Base-by-base conservation (phyloP, 2,797 vertebrate species). In the Megaceryle alcyon region DNA sequence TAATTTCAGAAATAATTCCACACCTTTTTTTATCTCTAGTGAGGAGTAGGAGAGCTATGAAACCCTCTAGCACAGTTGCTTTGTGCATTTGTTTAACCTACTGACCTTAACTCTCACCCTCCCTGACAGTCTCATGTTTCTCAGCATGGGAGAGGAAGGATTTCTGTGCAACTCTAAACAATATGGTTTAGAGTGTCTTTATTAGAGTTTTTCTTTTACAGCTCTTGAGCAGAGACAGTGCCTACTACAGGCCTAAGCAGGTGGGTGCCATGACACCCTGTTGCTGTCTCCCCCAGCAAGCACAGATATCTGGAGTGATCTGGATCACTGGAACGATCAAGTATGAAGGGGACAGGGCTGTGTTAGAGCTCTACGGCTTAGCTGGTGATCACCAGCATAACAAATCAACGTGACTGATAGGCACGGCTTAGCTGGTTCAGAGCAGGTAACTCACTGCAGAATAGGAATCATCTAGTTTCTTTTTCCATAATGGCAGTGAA, bases 1-100 rank as follows among this genome's bases (percentile, higher is more conserved):
- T 64, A 86, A 95, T 94, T 90, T 85, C 77, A 91, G 90, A 93
- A 96, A 94, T 66, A 80, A 80, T 92, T 86, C 90, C 68, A 66
- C 66, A 83, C 64, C 80, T 86, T 95, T 61, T 61, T 90, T 91
- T 93, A 81, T 79, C 66, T 81, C 56, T 65, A 0, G 9, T 8
- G 29, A 82, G 41, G 41, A 64, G 15, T 72, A 76, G 84, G 29
- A 87, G 68, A 72, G 53, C 61, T 22, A 8, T 72, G 72, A 86
- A 91, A 72, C 25, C 26, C 35, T 72, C 71, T 7, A 80, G 82
- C 65, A 71, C 37, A n/a, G 70, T 61, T 2, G 1, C 60, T 92
- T 60, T 53, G 39, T 87, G 72, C 88, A 75, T 81, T 93, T 91
- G 26, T 71, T 94, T 91, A 92, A 85, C 81, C 81, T 82, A 7